Conservation (phyloP, 2,888 invertebrate genomes). For the Nomada lathburiana region DNA sequence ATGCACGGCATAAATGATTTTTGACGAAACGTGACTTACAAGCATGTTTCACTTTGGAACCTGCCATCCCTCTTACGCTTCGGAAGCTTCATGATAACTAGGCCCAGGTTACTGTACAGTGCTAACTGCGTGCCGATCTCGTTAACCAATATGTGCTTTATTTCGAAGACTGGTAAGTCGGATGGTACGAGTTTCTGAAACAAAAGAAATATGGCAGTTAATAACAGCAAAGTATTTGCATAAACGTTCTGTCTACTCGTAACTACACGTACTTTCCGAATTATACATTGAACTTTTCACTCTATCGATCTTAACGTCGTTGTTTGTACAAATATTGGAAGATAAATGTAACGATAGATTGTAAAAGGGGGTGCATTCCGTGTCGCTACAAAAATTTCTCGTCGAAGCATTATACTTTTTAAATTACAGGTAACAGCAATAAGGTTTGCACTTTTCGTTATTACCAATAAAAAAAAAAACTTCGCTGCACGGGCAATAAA, state of each 20-base stretch:
- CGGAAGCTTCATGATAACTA: slow-evolving; percentile 90
- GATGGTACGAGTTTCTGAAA: slow-evolving; percentile 89
- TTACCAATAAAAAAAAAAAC: too few relatives aligned
- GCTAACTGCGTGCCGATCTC: slow-evolving; percentile 88
- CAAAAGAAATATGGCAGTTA: neutral
- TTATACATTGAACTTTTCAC: too few relatives aligned
- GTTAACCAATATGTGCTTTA: slow-evolving; percentile 89
- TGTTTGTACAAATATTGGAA: too few relatives aligned
- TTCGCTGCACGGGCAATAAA: neutral
- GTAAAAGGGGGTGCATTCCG: too few relatives aligned
- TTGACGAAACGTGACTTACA: slow-evolving; percentile 85
- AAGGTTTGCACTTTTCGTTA: too few relatives aligned
- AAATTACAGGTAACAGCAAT: too few relatives aligned
- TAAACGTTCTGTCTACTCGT: neutral
- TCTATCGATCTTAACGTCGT: too few relatives aligned
- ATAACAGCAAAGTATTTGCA: neutral
- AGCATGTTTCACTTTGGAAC: slow-evolving; percentile 90
- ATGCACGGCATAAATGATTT: neutral
- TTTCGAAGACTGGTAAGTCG: slow-evolving; percentile 89
- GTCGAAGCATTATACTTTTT: too few relatives aligned
- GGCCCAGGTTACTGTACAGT: slow-evolving; percentile 89
- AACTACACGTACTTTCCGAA: too few relatives aligned
- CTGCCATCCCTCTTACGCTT: slow-evolving; percentile 89
- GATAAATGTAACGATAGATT: too few relatives aligned
- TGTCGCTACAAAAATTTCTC: too few relatives aligned